Evolutionary conservation across 2,888 invertebrate species (phyloP).

Genomic region (Pseudeuparius sepicola): DNA sequence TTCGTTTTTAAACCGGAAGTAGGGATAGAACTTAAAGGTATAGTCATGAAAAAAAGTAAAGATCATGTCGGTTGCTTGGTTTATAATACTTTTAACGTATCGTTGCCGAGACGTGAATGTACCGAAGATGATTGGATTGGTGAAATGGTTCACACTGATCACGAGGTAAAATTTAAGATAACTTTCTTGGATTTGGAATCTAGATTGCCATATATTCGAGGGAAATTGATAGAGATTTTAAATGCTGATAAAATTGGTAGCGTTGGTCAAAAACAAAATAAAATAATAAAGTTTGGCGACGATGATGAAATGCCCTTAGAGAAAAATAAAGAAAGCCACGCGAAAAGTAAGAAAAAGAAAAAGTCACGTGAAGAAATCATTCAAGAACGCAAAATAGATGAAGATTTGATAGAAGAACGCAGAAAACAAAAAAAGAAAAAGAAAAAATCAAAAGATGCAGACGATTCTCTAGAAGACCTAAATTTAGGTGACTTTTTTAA

Average conservation of each 20-base stretch:
- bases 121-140: conserved; percentile 46
- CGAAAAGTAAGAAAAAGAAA: neutral
- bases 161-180: conserved; percentile 51
- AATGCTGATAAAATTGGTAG: too few relatives aligned
- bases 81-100: conserved; percentile 61
- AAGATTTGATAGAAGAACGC: neutral
- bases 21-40: conserved; percentile 50
- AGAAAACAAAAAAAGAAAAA: conserved; percentile 1
- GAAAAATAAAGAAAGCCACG: neutral
- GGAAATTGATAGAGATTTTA: conserved; percentile 45
- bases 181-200: conserved; percentile 48
- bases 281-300: conserved; percentile 10
- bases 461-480: neutral
- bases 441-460: neutral
- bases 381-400: conserved; percentile 1
- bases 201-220: conserved; percentile 54
- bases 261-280: conserved; percentile 1
- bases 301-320: conserved; percentile 8
- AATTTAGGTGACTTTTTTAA: conserved; percentile 1
- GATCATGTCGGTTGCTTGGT: conserved; percentile 60
- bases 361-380: conserved; percentile 1
- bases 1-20: conserved; percentile 56
- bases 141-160: conserved; percentile 45
- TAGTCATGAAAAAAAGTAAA: conserved; percentile 55
- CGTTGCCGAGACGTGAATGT: conserved; percentile 48